A percentile compares a stretch with the other conserved stretches of the same genome.
Evolutionary conservation across 2,113 vertebrate species (phyloP).

Genomic region (Clarias batrachus): DNA sequence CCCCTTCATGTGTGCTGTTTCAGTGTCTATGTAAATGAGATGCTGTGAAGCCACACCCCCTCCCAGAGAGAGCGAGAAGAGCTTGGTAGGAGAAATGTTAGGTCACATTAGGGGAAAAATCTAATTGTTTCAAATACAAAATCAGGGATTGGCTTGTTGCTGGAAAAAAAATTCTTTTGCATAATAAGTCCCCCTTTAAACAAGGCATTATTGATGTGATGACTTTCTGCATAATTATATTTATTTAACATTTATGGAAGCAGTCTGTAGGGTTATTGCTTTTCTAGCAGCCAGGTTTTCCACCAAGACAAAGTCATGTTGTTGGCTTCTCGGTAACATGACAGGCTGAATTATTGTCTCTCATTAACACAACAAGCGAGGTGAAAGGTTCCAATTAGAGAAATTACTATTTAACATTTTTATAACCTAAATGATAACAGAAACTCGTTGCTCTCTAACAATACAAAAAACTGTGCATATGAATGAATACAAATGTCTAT

Average conservation of each 20-base stretch:
- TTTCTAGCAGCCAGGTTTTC: not conserved
- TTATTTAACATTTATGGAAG: not conserved
- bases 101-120: too few species aligned
- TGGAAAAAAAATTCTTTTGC: too few species aligned
- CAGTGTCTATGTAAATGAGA: too few species aligned
- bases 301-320: not conserved
- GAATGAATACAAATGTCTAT: too few species aligned
- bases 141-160: too few species aligned
- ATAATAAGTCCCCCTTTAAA: too few species aligned
- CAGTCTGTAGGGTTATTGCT: not conserved
- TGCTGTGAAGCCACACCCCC: too few species aligned
- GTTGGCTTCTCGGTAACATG: not conserved
- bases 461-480: too few species aligned
- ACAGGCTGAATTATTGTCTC: not conserved
- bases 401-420: not conserved
- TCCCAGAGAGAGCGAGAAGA: too few species aligned
- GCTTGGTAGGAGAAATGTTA: too few species aligned
- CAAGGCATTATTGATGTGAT: not conserved
- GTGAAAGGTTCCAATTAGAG: not conserved
- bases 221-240: not conserved
- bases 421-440: not conserved
- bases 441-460: not conserved
- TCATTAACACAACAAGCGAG: not conserved
- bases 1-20: too few species aligned
- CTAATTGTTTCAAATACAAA: too few species aligned